These are phyloP conservation scores for Meghimatium bilineatum DNA, from an alignment of 2,888 invertebrate genomes.

Conservation along the genomic window DNA sequence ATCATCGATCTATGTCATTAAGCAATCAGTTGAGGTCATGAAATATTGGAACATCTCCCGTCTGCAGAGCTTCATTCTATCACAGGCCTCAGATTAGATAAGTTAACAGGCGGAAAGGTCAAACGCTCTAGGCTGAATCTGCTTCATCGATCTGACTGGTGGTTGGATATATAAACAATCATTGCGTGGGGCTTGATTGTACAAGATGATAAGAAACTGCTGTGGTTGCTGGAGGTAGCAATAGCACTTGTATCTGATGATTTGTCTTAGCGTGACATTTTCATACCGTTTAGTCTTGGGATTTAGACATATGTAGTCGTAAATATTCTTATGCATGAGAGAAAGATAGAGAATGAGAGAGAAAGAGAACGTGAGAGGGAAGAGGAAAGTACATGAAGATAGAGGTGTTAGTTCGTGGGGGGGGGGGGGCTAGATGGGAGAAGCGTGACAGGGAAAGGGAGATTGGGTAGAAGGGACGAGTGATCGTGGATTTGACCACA, in stretches of 20 bases:
- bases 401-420: too few species aligned
- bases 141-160: not conserved
- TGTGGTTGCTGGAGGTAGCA: not conserved
- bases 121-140: not conserved
- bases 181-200: not conserved
- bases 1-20: not conserved
- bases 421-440: too few species aligned
- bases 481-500: too few species aligned
- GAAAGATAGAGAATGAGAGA: too few species aligned
- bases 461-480: too few species aligned
- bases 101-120: constrained; percentile 2
- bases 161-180: not conserved
- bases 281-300: too few species aligned
- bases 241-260: not conserved
- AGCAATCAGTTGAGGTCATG: not conserved
- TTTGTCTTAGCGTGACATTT: not conserved
- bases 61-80: not conserved
- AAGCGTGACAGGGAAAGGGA: too few species aligned
- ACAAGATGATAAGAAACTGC: not conserved
- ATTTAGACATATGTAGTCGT: too few species aligned
- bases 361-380: too few species aligned
- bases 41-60: not conserved
- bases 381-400: too few species aligned
- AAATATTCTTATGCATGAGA: too few species aligned
- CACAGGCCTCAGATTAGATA: not conserved